A percentile compares a stretch with the other conserved stretches of the same genome.
phyloP scores from a whole-genome alignment of 2,888 invertebrate species.

The Acleris laterana region DNA sequence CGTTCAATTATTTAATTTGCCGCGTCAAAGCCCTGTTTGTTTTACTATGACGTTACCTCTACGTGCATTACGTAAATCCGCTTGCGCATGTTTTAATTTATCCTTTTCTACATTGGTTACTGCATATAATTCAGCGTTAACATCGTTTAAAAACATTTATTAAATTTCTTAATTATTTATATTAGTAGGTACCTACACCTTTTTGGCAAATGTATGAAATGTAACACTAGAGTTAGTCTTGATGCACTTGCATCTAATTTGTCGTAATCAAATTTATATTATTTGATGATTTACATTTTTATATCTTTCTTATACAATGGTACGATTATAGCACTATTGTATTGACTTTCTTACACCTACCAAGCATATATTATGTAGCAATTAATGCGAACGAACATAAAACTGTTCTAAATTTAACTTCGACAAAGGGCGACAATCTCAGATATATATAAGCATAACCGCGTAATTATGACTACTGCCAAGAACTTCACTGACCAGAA shows the following conservation, averaged over 20 bases:
- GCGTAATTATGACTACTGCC: slow-evolving; percentile 30
- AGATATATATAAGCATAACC: slow-evolving; percentile 31
- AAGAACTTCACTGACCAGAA: slow-evolving; percentile 32
- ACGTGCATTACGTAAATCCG: slow-evolving; percentile 19
- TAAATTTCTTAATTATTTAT: too few species aligned
- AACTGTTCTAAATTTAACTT: slow-evolving; percentile 19
- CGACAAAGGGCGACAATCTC: slow-evolving; percentile 37
- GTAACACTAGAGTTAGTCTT: too few species aligned
- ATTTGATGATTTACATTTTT: too few species aligned
- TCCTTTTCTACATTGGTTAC: slow-evolving; percentile 1
- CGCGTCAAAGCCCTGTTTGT: slow-evolving; percentile 24
- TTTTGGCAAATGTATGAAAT: too few species aligned
- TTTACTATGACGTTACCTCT: slow-evolving; percentile 29
- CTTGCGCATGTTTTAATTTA: slow-evolving; percentile 17
- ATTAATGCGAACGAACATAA: slow-evolving; percentile 3
- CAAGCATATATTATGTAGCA: too few species aligned
- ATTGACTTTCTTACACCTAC: too few species aligned
- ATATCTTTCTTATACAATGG: too few species aligned
- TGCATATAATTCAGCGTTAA: neutral
- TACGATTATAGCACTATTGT: too few species aligned
- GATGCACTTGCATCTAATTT: too few species aligned
- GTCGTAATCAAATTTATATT: too few species aligned
- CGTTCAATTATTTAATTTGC: slow-evolving; percentile 17
- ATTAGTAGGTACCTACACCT: too few species aligned
- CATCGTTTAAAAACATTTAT: neutral